Evolutionary conservation across 2,113 vertebrate genomes (phyloP).

Genomic region (Fregetta grallaria): DNA sequence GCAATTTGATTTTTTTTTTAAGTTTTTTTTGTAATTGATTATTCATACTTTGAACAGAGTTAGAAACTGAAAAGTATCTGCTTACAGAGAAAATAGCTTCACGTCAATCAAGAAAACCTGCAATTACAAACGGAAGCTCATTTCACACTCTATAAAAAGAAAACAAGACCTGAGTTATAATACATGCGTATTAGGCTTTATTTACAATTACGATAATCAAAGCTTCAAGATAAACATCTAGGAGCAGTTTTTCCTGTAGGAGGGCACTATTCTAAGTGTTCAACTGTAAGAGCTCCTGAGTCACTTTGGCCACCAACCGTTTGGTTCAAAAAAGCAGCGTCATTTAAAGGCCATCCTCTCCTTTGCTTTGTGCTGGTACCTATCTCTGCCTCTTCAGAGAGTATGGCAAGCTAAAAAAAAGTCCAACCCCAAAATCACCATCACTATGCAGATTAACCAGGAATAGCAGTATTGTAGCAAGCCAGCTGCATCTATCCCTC

Average conservation of each 20-base stretch:
- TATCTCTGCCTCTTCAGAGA: not conserved
- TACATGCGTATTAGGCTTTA: not conserved
- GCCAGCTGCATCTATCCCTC: not conserved
- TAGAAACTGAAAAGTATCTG: not conserved
- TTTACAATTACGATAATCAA: not conserved
- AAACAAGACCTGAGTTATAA: not conserved
- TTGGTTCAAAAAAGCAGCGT: not conserved
- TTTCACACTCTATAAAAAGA: slow-evolving; percentile 14
- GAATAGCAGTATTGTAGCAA: not conserved
- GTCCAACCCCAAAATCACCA: not conserved
- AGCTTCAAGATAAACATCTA: not conserved
- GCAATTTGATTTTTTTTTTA: not conserved
- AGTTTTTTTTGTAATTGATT: not conserved
- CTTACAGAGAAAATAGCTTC: slow-evolving; percentile 19
- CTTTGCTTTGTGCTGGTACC: not conserved
- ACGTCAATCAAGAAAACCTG: not conserved
- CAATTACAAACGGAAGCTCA: not conserved
- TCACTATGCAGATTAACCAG: not conserved
- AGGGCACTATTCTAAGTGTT: not conserved
- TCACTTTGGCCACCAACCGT: not conserved
- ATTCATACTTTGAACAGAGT: slow-evolving; percentile 15
- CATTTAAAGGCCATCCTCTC: not conserved
- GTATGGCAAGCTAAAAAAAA: not conserved
- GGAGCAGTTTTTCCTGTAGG: not conserved
- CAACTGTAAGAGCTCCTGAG: not conserved